Percentiles rank a stretch among this genome's conserved stretches.
These are phyloP conservation scores for Dolichopus griseipennis DNA, from an alignment of 2,888 invertebrate species.

Conservation along the genomic window DNA sequence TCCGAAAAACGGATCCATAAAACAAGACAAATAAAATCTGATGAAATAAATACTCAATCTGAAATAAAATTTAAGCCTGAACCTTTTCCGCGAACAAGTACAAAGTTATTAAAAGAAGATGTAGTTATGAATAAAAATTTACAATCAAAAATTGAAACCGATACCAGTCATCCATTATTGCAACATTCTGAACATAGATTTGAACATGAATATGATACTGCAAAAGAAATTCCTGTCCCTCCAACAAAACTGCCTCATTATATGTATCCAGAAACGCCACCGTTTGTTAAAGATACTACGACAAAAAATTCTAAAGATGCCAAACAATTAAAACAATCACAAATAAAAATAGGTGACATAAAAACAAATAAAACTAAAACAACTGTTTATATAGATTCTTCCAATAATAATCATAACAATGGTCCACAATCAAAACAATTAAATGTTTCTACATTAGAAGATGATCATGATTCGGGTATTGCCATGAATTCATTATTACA, in stretches of 20 bases:
- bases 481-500: slow-evolving; percentile 57
- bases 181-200: slow-evolving; percentile 73
- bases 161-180: slow-evolving; percentile 58
- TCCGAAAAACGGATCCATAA: slow-evolving; percentile 33
- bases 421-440: slow-evolving; percentile 44
- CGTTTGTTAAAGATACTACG: slow-evolving; percentile 27
- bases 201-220: slow-evolving; percentile 52
- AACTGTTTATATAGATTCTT: slow-evolving; percentile 32
- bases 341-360: slow-evolving; percentile 42
- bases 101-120: slow-evolving; percentile 39
- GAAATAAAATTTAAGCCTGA: slow-evolving; percentile 42
- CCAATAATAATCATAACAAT: slow-evolving; percentile 42
- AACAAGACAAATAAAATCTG: slow-evolving; percentile 33
- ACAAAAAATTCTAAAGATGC: slow-evolving; percentile 24
- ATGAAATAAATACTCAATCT: slow-evolving; percentile 35
- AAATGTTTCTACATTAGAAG: slow-evolving; percentile 53
- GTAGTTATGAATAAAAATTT: slow-evolving; percentile 49
- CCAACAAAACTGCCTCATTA: slow-evolving; percentile 56
- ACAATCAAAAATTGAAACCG: slow-evolving; percentile 44
- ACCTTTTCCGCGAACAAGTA: slow-evolving; percentile 43
- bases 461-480: slow-evolving; percentile 69
- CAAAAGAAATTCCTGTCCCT: slow-evolving; percentile 42
- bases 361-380: slow-evolving; percentile 38
- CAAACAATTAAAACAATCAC: slow-evolving; percentile 36
- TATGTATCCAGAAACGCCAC: slow-evolving; percentile 49